Percentiles rank a stretch among this genome's conserved stretches.
Evolutionary conservation across 1,140 invertebrate genomes (phyloP).

Genomic region (Solenopsis invicta): DNA sequence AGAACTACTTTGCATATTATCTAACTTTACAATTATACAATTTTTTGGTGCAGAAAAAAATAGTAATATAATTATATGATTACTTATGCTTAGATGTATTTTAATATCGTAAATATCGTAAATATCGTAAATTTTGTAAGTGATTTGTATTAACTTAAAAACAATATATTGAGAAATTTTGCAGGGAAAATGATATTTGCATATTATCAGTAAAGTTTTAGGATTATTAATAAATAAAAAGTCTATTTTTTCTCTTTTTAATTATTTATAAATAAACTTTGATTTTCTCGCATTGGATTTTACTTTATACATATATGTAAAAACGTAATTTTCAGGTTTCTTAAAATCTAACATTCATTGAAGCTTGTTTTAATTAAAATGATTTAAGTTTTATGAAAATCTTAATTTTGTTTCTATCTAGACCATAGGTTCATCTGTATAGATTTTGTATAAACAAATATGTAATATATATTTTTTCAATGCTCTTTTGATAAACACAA

Average conservation of each 20-base stretch:
- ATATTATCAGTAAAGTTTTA: not conserved
- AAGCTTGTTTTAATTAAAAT: not conserved
- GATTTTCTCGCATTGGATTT: not conserved
- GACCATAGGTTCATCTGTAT: not conserved
- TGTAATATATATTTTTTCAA: not conserved
- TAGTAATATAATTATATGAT: not conserved
- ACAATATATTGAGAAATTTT: not conserved
- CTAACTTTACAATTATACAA: not conserved
- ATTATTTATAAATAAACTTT: not conserved
- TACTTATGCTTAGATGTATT: not conserved
- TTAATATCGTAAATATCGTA: not conserved
- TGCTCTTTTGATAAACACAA: not conserved
- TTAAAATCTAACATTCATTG: not conserved
- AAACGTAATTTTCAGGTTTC: not conserved
- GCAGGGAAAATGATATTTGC: not conserved
- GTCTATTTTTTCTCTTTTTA: not conserved
- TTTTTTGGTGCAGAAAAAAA: not conserved
- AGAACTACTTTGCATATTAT: not conserved
- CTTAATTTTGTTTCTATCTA: constrained; percentile 13
- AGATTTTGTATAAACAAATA: not conserved
- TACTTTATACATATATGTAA: not conserved
- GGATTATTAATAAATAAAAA: not conserved
- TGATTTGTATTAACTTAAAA: not conserved
- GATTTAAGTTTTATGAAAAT: not conserved
- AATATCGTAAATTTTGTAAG: not conserved